Percentiles rank a stretch among this genome's conserved stretches.
phyloP scores from a whole-genome alignment of 2,797 vertebrate species.

The Podarcis siculus region DNA sequence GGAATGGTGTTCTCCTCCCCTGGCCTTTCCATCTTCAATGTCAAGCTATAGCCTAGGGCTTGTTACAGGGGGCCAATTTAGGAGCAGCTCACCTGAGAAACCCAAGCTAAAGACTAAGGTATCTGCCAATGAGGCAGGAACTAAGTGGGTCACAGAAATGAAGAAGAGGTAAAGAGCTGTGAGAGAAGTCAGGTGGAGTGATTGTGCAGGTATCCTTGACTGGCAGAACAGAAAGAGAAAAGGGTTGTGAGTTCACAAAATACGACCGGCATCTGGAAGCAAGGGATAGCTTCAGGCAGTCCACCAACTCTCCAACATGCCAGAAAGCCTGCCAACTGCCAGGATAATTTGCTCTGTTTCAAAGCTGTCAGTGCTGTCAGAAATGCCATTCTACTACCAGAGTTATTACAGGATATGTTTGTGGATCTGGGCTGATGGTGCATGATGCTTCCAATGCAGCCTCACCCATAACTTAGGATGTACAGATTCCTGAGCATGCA shows the following conservation, averaged over 20 bases:
- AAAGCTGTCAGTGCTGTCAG: neutral
- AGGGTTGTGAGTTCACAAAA: neutral
- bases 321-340: neutral
- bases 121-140: neutral
- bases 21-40: neutral
- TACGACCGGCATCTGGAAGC: fast-evolving
- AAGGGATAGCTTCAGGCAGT: neutral
- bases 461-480: neutral
- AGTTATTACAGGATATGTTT: neutral
- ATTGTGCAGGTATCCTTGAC: neutral
- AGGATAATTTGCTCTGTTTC: neutral
- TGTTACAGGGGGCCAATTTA: neutral
- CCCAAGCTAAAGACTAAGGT: neutral
- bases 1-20: neutral
- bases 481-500: neutral
- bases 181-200: neutral
- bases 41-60: neutral
- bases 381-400: neutral
- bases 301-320: neutral
- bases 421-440: neutral
- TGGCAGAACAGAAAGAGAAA: neutral
- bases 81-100: neutral
- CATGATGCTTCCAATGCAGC: neutral
- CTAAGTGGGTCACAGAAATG: neutral
- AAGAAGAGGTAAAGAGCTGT: neutral